Evolutionary conservation across 2,888 invertebrate genomes (phyloP).

Genomic region (Cataglyphis rosenhaueri): DNA sequence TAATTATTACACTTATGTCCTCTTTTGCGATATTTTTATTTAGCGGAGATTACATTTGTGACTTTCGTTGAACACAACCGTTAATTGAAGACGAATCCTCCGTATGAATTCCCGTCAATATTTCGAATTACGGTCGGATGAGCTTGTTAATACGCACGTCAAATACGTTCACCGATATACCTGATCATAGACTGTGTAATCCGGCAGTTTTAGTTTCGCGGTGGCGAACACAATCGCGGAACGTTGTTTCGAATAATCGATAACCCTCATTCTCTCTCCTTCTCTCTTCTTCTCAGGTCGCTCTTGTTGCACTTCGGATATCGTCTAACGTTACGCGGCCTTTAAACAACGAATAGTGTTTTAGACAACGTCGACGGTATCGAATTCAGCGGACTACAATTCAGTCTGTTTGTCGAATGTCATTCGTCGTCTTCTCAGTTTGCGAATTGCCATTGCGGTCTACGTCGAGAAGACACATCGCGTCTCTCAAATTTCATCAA

Average conservation of each 20-base stretch:
- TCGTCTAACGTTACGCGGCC: slow-evolving; percentile 27
- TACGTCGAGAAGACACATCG: neutral
- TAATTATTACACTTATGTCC: neutral
- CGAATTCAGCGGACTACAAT: slow-evolving; percentile 3
- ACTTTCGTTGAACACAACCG: neutral
- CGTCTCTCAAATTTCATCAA: neutral
- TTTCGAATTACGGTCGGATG: slow-evolving; percentile 16
- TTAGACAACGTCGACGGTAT: slow-evolving; percentile 13
- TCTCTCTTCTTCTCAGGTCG: neutral
- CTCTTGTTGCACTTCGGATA: neutral
- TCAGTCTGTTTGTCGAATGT: slow-evolving; percentile 1
- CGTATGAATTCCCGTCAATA: slow-evolving; percentile 10
- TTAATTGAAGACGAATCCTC: slow-evolving; percentile 7
- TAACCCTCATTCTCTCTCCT: slow-evolving; percentile 1
- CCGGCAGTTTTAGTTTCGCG: slow-evolving; percentile 22
- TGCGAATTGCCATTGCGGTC: neutral
- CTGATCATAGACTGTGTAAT: slow-evolving; percentile 16
- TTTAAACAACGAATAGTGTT: neutral
- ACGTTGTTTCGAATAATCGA: slow-evolving; percentile 33
- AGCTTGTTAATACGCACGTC: slow-evolving; percentile 23
- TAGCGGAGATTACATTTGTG: neutral
- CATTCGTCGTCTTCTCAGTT: neutral
- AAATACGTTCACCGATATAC: neutral
- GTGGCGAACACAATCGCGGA: slow-evolving; percentile 7
- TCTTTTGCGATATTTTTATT: neutral